Base-by-base conservation (phyloP, 2,888 invertebrate species). In the Drosophila recens region DNA sequence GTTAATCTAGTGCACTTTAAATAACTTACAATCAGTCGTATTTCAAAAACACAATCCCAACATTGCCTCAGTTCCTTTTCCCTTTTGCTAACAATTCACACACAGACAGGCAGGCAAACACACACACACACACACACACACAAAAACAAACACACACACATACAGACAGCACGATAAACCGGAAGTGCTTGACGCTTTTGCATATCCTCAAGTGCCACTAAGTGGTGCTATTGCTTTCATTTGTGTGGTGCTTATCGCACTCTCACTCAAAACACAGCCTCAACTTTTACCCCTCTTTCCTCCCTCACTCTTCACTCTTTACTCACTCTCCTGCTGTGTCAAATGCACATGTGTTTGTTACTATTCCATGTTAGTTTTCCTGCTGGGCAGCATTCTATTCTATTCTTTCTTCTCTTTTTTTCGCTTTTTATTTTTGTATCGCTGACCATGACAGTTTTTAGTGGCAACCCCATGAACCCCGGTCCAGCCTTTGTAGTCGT, bases 141-240 rank as follows among this genome's bases (percentile, higher is more conserved):
- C n/a, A n/a, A n/a, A 20, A 2, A 43, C 36, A 23, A 8, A 45
- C 4, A 54, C 34, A 27, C 23, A 42, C 33, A 43, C 45, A 20
- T 23, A 54, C 57, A 64, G 34, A 58, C 61, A 72, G 57, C 57
- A 79, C 45, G 75, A 75, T 71, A 77, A 75, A 73, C 75, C 88
- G 80, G 88, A 89, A 82, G 88, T 80, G 86, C 86, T 82, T 67
- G 71, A 75, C 72, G 85, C 73, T 80, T 84, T 82, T 87, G 89
- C 88, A 86, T 87, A 89, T 87, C 75, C 86, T 80, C 76, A 84
- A 85, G 82, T 88, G 88, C 82, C 77, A 87, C 89, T 89, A 87
- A 84, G 89, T 89, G 83, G 82, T 68, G 82, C 84, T 89, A 89
- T 89, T 75, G 83, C 79, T 87, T 84, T 72, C 72, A 72, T 77